A percentile compares a stretch with the other conserved stretches of the same genome.
phyloP scores from a whole-genome alignment of 64 coral and sea anemone genomes.

The Acropora tenuis region DNA sequence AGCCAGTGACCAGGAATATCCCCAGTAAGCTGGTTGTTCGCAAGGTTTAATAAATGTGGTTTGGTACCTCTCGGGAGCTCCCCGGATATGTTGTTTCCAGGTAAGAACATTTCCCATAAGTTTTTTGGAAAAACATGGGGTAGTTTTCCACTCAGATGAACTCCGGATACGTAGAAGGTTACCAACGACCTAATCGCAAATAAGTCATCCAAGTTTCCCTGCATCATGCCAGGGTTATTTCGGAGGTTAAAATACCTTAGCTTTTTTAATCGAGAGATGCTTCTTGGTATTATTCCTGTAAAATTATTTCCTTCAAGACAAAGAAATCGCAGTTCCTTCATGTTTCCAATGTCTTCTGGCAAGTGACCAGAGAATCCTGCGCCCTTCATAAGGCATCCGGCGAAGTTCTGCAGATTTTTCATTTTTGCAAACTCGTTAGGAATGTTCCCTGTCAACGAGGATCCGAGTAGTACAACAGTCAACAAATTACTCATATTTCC shows the following conservation, averaged over 20 bases:
- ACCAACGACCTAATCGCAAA: not conserved
- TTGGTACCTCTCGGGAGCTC: not conserved
- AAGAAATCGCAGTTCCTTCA: slow-evolving; percentile 4
- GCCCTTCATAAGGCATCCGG: slow-evolving; percentile 16
- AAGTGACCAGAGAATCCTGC: slow-evolving; percentile 25
- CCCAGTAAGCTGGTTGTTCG: slow-evolving; percentile 23
- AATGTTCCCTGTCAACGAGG: slow-evolving; percentile 21
- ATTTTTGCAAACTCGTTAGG: slow-evolving; percentile 13
- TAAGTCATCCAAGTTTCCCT: slow-evolving; percentile 2
- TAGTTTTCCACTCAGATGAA: slow-evolving; percentile 31
- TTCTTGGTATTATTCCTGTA: slow-evolving; percentile 41
- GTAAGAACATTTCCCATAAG: not conserved
- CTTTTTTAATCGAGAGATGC: slow-evolving; percentile 23
- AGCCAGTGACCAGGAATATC: slow-evolving; percentile 29
- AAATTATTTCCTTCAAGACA: slow-evolving; percentile 36
- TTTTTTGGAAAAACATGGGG: not conserved
- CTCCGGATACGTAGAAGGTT: slow-evolving; percentile 22
- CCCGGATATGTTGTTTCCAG: slow-evolving; percentile 22
- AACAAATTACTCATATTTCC: slow-evolving; percentile 24
- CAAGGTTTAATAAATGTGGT: not conserved
- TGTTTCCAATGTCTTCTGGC: slow-evolving; percentile 39
- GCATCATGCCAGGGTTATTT: slow-evolving; percentile 36
- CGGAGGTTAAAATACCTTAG: slow-evolving; percentile 31
- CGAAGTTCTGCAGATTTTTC: not conserved
- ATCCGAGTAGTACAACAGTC: not conserved